Base-by-base conservation (phyloP, 2,888 invertebrate genomes). In the Blastobasis adustella region DNA sequence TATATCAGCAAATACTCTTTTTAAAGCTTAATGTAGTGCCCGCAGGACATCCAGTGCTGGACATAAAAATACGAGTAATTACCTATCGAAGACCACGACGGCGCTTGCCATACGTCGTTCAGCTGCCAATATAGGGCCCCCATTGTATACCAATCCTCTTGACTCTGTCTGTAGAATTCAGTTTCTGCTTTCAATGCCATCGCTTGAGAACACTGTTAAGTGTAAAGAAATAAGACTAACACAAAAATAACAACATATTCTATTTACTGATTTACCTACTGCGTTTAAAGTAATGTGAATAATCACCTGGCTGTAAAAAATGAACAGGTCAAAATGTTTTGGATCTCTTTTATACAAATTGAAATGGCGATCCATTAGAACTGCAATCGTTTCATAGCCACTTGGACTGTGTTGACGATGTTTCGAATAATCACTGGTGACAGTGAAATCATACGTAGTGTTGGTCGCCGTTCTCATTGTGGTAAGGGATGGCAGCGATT, bases 121-220 rank as follows among this genome's bases (percentile, higher is more conserved):
- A 99, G 82, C 79, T 99, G 99, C 99, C 99, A 99, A 79, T 98
- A 99, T 50, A 99, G 87, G 0, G 98, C 97, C 0, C 99, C 99
- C 98, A 98, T 98, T 0, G 98, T 99, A 54, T 79, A 81, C 89
- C 89, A 89, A 48, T 81, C 76, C 1, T 65, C 67, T 63, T 83
- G 84, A 48, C 78, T 89, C 65, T 93, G 92, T 41, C 96, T 90
- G 75, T 96, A 96, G 54, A 91, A 90, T 71, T 98, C 98, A 0
- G 96, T 94, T 81, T 97, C 93, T 4, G 92, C 90, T 78, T 96
- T 96, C 45, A 96, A 91, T 0, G 95, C 92, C 90, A 98, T 92
- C 0, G 98, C 98, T 89, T 99, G 98, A 56, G 90, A 89, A 58
- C 97, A 93, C 92, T 96, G 91, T 10, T 1, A 23, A 23, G 23